Conservation (phyloP, 1,140 invertebrate species). For the Cardiocondyla obscurior region DNA sequence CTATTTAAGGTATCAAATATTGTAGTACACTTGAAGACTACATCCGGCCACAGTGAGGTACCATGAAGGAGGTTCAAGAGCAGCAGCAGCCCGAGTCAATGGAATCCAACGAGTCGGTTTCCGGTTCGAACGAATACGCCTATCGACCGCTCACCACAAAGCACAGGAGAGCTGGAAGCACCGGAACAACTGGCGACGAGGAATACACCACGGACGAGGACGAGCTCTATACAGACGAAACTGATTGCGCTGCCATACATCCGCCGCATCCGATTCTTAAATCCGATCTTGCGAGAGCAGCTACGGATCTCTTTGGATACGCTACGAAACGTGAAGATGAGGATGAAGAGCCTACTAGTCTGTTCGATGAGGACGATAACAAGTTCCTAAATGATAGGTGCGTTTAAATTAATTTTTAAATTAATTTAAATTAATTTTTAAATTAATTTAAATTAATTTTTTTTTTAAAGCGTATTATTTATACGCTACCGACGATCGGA, state of each 20-base stretch:
- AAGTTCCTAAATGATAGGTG: slow-evolving; percentile 73
- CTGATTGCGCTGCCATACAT: slow-evolving; percentile 78
- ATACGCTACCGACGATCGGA: neutral
- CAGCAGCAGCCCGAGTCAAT: slow-evolving; percentile 79
- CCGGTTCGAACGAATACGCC: slow-evolving; percentile 77
- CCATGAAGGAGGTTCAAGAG: slow-evolving; percentile 77
- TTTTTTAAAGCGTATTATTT: too few species aligned
- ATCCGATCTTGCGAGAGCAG: slow-evolving; percentile 79
- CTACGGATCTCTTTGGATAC: slow-evolving; percentile 80
- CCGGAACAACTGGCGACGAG: slow-evolving; percentile 85
- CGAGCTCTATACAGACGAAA: slow-evolving; percentile 83
- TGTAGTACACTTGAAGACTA: slow-evolving; percentile 12
- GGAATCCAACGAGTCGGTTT: slow-evolving; percentile 77
- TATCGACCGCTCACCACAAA: slow-evolving; percentile 81
- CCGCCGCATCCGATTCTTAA: slow-evolving; percentile 77
- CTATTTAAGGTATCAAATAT: neutral
- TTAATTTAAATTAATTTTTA: neutral
- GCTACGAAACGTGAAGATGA: slow-evolving; percentile 70
- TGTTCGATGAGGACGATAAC: slow-evolving; percentile 79
- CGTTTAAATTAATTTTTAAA: neutral
- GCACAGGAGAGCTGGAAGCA: slow-evolving; percentile 84
- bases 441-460: neutral
- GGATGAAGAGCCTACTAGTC: slow-evolving; percentile 78
- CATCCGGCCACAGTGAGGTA: neutral
- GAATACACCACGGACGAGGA: slow-evolving; percentile 85